Percentiles rank a stretch among this genome's conserved stretches.
Evolutionary conservation across 2,113 vertebrate species (phyloP).

Genomic region (Nycticebus coucang): DNA sequence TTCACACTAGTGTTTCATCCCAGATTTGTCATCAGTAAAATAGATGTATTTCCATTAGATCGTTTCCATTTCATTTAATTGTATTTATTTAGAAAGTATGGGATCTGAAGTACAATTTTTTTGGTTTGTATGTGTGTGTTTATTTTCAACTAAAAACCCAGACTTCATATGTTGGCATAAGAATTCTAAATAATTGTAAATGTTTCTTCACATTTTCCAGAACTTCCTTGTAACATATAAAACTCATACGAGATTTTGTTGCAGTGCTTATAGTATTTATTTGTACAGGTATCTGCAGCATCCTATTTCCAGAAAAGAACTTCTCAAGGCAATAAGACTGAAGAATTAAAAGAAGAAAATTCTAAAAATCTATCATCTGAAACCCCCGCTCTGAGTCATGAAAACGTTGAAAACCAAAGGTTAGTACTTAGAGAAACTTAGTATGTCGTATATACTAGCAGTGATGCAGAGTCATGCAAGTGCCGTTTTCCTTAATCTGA

Average conservation of each 20-base stretch:
- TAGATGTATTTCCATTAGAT: background rate
- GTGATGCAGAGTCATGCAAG: background rate
- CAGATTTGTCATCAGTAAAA: background rate
- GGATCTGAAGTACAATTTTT: background rate
- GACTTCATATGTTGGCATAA: background rate
- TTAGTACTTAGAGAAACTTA: slow-evolving; percentile 68
- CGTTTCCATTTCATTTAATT: slow-evolving; percentile 21
- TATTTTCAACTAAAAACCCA: slow-evolving; percentile 33
- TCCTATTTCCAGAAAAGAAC: slow-evolving; percentile 91
- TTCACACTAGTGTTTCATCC: background rate
- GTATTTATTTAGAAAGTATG: background rate
- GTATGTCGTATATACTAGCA: background rate
- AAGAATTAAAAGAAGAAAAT: slow-evolving; percentile 80
- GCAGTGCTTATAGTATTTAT: background rate
- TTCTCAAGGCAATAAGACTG: slow-evolving; percentile 82
- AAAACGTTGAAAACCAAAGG: slow-evolving; percentile 88
- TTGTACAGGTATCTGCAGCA: slow-evolving; percentile 81
- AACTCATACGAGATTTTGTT: background rate
- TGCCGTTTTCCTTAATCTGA: background rate
- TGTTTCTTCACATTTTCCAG: background rate
- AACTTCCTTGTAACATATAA: background rate
- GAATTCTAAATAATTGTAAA: slow-evolving; percentile 35
- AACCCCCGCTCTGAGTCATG: slow-evolving; percentile 72
- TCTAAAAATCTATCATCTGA: slow-evolving; percentile 47
- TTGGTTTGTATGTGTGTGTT: background rate